Percentiles rank a stretch among this genome's conserved stretches.
Conservation (phyloP, 2,113 vertebrate genomes). For the Prionailurus bengalensis region DNA sequence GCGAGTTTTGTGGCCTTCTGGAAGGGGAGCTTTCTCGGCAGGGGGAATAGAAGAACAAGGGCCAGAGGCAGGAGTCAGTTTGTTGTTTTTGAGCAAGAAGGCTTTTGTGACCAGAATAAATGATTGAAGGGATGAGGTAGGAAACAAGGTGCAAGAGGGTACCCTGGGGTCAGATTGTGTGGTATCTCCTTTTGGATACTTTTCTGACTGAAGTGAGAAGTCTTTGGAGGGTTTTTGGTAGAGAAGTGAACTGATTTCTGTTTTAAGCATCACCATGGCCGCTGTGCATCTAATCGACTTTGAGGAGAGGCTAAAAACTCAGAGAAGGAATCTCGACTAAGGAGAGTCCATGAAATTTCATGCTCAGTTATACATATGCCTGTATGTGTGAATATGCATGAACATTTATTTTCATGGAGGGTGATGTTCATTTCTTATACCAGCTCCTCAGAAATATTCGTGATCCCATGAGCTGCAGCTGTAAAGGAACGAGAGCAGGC, state of each 20-base stretch:
- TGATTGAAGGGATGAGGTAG: neutral
- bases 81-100: neutral
- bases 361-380: neutral
- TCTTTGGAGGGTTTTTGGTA: neutral
- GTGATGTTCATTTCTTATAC: neutral
- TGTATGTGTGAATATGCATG: rapidly evolving
- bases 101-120: neutral
- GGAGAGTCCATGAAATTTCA: neutral
- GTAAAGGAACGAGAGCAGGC: neutral
- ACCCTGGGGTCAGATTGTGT: neutral
- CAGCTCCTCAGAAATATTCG: neutral
- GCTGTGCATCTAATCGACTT: neutral
- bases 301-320: neutral
- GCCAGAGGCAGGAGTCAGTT: neutral
- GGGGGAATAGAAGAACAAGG: neutral
- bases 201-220: neutral
- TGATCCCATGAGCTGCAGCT: neutral
- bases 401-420: neutral
- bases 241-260: neutral
- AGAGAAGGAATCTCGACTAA: neutral
- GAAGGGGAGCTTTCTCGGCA: neutral
- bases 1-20: neutral
- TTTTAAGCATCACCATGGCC: neutral
- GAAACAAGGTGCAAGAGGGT: neutral
- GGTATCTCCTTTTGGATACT: neutral